Percentiles rank a stretch among this genome's conserved stretches.
These are phyloP conservation scores for Bagarius yarrelli DNA, from an alignment of 2,113 vertebrate species.

Conservation along the genomic window DNA sequence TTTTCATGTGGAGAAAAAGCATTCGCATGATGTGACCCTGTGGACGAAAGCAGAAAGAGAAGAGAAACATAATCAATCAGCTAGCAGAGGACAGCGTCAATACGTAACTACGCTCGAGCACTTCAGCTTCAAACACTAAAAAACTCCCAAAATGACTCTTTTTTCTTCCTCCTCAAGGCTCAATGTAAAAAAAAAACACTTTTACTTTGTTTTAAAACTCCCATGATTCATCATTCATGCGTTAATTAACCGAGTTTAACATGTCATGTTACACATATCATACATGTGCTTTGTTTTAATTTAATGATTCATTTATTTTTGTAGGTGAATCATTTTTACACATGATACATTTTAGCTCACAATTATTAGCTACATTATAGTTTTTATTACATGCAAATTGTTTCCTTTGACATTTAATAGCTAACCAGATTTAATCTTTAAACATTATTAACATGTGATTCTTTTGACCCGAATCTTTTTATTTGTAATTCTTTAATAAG, in stretches of 20 bases:
- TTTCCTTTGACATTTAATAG: too few species aligned
- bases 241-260: background rate
- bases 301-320: background rate
- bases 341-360: background rate
- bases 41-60: background rate
- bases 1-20: conserved; percentile 41
- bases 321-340: background rate
- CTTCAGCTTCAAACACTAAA: background rate
- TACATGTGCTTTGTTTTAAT: background rate
- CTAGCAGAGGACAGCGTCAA: background rate
- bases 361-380: background rate
- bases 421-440: too few species aligned
- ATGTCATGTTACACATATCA: background rate
- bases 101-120: background rate
- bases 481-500: background rate
- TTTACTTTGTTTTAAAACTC: background rate
- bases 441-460: too few species aligned
- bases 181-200: background rate
- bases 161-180: background rate
- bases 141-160: background rate
- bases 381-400: background rate
- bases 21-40: conserved; percentile 39
- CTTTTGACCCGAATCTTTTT: too few species aligned
- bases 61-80: conserved; percentile 41
- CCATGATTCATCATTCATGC: background rate